Evolutionary conservation across 2,113 vertebrate species (phyloP).

Genomic region (Clupea harengus): DNA sequence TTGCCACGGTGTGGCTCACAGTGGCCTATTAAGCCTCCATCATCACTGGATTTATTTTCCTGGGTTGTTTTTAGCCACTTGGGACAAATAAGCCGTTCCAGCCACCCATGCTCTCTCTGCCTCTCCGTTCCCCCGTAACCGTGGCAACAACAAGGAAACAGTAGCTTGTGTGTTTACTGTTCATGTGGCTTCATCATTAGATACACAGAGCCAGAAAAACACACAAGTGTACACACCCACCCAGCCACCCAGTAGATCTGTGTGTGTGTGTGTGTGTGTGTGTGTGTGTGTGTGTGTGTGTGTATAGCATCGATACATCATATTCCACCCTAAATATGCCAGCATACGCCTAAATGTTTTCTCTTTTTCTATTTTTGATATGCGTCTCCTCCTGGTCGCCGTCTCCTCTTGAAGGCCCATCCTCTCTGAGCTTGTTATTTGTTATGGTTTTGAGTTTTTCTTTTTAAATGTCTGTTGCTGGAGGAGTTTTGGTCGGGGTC

Average conservation of each 20-base stretch:
- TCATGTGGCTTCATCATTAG: conserved; percentile 8
- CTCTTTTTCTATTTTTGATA: neutral
- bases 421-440: conserved; percentile 68
- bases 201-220: neutral
- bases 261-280: neutral
- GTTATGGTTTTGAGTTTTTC: conserved; percentile 66
- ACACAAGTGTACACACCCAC: neutral
- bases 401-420: conserved; percentile 26
- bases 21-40: conserved; percentile 31
- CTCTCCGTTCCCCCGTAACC: neutral
- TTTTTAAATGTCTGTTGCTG: neutral
- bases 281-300: neutral
- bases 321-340: neutral
- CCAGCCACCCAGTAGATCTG: neutral
- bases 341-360: neutral
- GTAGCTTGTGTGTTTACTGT: neutral
- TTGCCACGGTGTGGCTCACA: conserved; percentile 38
- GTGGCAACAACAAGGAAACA: neutral
- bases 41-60: conserved; percentile 40
- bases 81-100: conserved; percentile 37
- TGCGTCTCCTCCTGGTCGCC: neutral
- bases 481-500: neutral
- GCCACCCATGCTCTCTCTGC: conserved; percentile 31
- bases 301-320: neutral
- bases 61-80: conserved; percentile 32